These are phyloP conservation scores for Pogonognathellus flavescens DNA, from an alignment of 1,140 invertebrate species.

Conservation along the genomic window DNA sequence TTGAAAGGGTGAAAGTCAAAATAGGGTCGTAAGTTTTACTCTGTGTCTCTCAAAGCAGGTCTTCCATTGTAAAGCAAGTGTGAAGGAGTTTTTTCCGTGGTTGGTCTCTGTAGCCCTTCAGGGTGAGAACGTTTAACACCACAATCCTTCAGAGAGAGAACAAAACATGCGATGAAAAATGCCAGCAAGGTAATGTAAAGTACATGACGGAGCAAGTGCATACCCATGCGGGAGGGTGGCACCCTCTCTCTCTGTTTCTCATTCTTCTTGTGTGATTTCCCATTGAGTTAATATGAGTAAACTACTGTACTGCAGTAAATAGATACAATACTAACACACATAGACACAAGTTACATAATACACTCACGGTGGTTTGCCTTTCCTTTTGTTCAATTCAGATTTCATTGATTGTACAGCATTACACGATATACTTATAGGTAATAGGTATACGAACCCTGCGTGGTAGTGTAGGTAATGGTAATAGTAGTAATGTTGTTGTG, in stretches of 20 bases:
- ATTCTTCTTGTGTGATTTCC: too few species aligned
- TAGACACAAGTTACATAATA: not conserved
- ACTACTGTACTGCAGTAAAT: too few species aligned
- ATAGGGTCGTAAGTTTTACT: slow-evolving; percentile 51
- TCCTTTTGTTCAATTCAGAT: not conserved
- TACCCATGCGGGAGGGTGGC: slow-evolving; percentile 8
- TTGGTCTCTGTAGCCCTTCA: not conserved
- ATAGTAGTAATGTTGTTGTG: too few species aligned
- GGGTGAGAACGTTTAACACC: slow-evolving; percentile 37
- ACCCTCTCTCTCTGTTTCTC: not conserved
- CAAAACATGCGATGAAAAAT: slow-evolving; percentile 40
- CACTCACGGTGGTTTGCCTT: not conserved
- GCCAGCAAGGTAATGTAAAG: not conserved
- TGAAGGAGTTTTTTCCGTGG: slow-evolving; percentile 26
- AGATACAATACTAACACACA: not conserved
- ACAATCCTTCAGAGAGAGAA: slow-evolving; percentile 15
- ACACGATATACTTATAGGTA: too few species aligned
- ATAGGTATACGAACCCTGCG: too few species aligned
- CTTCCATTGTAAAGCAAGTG: slow-evolving; percentile 11
- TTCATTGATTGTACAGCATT: not conserved
- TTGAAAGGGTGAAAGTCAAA: slow-evolving; percentile 53
- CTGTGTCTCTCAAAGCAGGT: not conserved
- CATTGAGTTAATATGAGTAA: too few species aligned
- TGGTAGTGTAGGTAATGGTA: too few species aligned
- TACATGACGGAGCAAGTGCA: slow-evolving; percentile 10